Evolutionary conservation across 2,888 invertebrate genomes (phyloP).

Genomic region (Tenthredo mesomela): DNA sequence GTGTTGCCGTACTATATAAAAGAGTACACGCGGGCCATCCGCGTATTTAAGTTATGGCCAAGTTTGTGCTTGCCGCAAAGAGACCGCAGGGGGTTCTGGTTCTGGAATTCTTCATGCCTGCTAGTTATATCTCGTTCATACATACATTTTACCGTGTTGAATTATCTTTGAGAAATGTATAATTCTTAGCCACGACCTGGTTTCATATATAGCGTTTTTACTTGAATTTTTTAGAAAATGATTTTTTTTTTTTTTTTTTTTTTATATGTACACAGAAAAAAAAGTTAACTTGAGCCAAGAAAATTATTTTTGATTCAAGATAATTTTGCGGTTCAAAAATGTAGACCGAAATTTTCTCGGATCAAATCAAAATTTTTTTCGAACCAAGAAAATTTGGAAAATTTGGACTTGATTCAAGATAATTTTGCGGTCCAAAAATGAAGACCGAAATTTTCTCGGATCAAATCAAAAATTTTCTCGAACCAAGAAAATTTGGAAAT

Average conservation of each 20-base stretch:
- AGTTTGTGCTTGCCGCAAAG: conserved; percentile 24
- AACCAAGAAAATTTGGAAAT: too few species aligned
- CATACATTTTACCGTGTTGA: not conserved
- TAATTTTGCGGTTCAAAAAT: too few species aligned
- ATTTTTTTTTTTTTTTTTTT: not conserved
- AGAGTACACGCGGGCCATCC: not conserved
- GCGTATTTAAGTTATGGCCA: conserved; percentile 24
- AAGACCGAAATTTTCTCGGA: too few species aligned
- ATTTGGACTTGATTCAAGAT: too few species aligned
- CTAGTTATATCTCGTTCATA: conserved; percentile 28
- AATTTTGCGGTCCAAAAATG: too few species aligned
- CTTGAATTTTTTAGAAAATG: not conserved
- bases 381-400: too few species aligned
- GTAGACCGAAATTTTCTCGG: too few species aligned
- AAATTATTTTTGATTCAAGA: too few species aligned
- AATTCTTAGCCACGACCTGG: not conserved
- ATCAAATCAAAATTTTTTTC: too few species aligned
- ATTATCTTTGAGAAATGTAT: conserved; percentile 26
- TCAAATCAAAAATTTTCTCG: too few species aligned
- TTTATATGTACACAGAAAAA: too few species aligned
- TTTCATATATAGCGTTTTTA: not conserved
- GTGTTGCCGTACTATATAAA: conserved; percentile 4
- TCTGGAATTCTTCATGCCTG: conserved; percentile 50
- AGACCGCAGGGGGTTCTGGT: conserved; percentile 39
- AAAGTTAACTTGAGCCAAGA: too few species aligned